Conservation (phyloP, 2,113 vertebrate species). For the Chaetodon trifascialis region DNA sequence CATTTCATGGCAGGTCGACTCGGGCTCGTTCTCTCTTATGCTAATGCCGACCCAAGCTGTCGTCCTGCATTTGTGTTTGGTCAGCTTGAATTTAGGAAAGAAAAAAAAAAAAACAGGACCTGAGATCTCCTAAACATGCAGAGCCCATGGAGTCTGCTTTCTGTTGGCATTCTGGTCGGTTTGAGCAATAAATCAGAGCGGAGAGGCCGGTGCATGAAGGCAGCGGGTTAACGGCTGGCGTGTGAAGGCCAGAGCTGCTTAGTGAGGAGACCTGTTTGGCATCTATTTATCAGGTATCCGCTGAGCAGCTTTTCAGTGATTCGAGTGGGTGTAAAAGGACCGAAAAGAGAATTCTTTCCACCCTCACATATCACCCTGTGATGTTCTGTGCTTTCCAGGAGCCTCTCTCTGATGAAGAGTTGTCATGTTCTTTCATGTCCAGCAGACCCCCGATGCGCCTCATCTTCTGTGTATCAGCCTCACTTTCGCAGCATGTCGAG, state of each 20-base stretch:
- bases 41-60: neutral
- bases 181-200: constrained; percentile 42
- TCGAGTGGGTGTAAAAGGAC: constrained; percentile 45
- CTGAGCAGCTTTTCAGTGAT: constrained; percentile 46
- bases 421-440: constrained; percentile 8
- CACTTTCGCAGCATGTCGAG: neutral
- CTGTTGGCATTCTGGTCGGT: constrained; percentile 20
- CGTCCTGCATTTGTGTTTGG: constrained; percentile 2
- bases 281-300: constrained; percentile 61
- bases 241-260: constrained; percentile 55
- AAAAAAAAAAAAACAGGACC: neutral
- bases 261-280: constrained; percentile 49
- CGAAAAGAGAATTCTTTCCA: constrained; percentile 44
- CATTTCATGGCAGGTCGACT: neutral
- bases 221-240: constrained; percentile 50
- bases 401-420: constrained; percentile 8
- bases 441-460: constrained; percentile 4
- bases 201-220: constrained; percentile 25
- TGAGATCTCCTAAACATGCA: constrained; percentile 14
- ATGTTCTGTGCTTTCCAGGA: constrained; percentile 22
- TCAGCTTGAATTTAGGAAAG: neutral
- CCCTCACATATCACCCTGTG: constrained; percentile 10
- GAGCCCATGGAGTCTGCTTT: neutral
- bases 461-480: neutral
- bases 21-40: neutral